phyloP scores from a whole-genome alignment of 2,888 invertebrate genomes.

The Reticulitermes lucifugus region DNA sequence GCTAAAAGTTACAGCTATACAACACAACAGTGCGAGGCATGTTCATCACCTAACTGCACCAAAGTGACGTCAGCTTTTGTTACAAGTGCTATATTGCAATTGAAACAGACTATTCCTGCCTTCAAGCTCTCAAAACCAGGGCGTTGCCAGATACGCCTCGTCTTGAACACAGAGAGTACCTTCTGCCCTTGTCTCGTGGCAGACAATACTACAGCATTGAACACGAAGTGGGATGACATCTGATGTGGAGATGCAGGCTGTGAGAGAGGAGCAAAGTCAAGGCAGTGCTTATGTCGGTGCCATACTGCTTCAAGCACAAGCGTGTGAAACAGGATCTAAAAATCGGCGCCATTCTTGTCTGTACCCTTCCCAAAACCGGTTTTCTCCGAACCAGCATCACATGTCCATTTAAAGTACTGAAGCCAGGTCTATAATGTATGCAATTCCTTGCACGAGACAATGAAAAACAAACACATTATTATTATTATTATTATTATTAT shows the following conservation, averaged over 20 bases:
- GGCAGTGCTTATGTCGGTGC: neutral
- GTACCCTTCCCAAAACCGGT: slow-evolving; percentile 19
- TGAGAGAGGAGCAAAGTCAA: neutral
- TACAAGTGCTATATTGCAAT: neutral
- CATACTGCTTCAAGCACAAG: neutral
- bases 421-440: slow-evolving; percentile 8
- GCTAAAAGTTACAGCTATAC: too few species aligned
- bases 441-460: neutral
- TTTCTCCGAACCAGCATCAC: neutral
- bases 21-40: too few species aligned
- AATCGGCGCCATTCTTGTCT: slow-evolving; percentile 1
- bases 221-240: slow-evolving; percentile 1
- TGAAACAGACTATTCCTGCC: neutral
- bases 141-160: slow-evolving; percentile 31
- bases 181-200: neutral
- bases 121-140: slow-evolving; percentile 1
- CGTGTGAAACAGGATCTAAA: slow-evolving; percentile 31
- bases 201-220: slow-evolving; percentile 3
- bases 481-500: neutral
- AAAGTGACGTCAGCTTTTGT: neutral
- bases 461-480: neutral
- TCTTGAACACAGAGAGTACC: neutral
- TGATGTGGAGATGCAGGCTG: neutral
- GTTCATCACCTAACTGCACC: too few species aligned
- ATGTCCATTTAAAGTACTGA: slow-evolving; percentile 22